Conservation (phyloP, 2,888 invertebrate genomes). For the Sabatieria punctata region DNA sequence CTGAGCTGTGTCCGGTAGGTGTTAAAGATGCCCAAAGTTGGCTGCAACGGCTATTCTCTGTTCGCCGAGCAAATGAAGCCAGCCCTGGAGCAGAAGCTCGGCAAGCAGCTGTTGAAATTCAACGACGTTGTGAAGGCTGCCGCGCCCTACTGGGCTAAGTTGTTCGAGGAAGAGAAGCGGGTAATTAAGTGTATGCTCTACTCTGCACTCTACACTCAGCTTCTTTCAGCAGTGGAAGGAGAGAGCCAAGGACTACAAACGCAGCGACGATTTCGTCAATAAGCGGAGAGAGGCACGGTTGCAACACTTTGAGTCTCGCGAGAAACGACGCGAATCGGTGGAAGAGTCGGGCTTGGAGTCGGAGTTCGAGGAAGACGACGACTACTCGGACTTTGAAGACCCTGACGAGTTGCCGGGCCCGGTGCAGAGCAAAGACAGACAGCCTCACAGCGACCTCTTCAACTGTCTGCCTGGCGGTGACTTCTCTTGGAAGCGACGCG, state of each 20-base stretch:
- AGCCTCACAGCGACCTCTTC: not conserved
- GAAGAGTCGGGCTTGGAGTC: not conserved
- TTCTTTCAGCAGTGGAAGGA: conserved; percentile 3
- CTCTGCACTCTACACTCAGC: not conserved
- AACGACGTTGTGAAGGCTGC: conserved; percentile 1
- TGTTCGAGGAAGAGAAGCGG: conserved; percentile 1
- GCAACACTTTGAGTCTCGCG: not conserved
- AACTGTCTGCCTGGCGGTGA: not conserved
- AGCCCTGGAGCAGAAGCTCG: not conserved
- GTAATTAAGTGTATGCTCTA: conserved; percentile 1
- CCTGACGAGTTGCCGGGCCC: not conserved
- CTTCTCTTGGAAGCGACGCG: not conserved
- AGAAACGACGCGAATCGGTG: not conserved
- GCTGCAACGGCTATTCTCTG: conserved; percentile 3
- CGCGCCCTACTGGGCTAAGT: conserved; percentile 1
- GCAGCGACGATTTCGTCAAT: not conserved
- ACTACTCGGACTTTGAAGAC: not conserved
- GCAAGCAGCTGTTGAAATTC: not conserved
- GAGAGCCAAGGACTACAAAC: not conserved
- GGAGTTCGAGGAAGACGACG: not conserved
- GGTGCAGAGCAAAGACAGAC: conserved; percentile 1
- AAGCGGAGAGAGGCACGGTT: not conserved
- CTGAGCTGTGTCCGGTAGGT: too few species aligned
- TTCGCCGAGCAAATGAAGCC: conserved; percentile 5
- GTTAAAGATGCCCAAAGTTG: not conserved